Evolutionary conservation across 1,140 invertebrate species (phyloP).

Genomic region (Sycophaga agraensis): DNA sequence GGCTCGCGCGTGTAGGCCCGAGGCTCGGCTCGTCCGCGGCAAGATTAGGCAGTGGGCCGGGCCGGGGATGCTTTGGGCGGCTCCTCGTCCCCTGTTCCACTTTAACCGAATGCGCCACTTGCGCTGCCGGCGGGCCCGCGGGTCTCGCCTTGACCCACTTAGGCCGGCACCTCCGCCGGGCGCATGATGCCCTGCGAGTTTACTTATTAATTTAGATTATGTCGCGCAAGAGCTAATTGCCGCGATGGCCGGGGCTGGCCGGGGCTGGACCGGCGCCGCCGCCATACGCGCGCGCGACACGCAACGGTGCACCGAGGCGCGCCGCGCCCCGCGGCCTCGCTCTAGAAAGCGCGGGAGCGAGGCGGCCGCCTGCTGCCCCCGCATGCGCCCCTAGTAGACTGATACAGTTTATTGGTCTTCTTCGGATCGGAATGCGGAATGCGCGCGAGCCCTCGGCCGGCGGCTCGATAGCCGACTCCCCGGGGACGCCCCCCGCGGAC

Average conservation of each 20-base stretch:
- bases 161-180: conserved; percentile 34
- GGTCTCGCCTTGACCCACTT: too few relatives aligned
- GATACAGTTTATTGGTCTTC: conserved; percentile 55
- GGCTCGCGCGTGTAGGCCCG: neutral
- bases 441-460: neutral
- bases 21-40: neutral
- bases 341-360: neutral
- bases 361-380: conserved; percentile 1
- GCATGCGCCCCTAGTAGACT: conserved; percentile 47
- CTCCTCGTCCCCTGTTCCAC: conserved; percentile 48
- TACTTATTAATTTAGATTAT: conserved; percentile 59
- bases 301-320: neutral
- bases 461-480: neutral
- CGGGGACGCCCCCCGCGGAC: neutral
- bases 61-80: neutral
- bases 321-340: neutral
- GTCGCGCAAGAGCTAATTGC: conserved; percentile 54
- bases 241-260: too few relatives aligned
- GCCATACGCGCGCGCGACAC: neutral
- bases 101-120: conserved; percentile 52
- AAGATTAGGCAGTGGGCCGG: conserved; percentile 33
- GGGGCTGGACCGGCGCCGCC: too few relatives aligned
- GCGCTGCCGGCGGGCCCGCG: conserved; percentile 34
- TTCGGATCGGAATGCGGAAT: conserved; percentile 46
- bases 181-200: conserved; percentile 50